A percentile compares a stretch with the other conserved stretches of the same genome.
Conservation (phyloP, 2,888 invertebrate species). For the Drosophila acutilabella region DNA sequence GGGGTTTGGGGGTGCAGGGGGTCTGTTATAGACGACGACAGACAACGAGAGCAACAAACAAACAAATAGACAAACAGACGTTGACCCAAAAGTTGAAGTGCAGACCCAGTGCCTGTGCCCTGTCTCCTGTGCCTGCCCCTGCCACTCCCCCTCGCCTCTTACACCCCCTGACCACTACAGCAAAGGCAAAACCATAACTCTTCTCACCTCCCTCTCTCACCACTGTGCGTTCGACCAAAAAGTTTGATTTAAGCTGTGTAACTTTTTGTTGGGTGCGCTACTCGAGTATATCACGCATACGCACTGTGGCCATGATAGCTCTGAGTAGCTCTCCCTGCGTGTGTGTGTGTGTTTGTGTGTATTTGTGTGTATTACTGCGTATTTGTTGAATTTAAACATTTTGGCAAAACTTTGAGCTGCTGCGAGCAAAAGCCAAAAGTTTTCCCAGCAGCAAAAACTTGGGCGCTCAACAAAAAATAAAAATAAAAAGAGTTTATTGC, state of each 20-base stretch:
- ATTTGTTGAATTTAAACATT: slow-evolving; percentile 78
- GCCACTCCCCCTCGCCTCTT: not conserved
- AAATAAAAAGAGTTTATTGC: slow-evolving; percentile 74
- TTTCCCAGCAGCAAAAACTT: slow-evolving; percentile 56
- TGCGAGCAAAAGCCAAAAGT: slow-evolving; percentile 77
- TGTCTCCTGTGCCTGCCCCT: slow-evolving; percentile 2
- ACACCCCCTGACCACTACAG: not conserved
- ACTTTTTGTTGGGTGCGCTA: slow-evolving; percentile 70
- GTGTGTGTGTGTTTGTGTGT: slow-evolving; percentile 14
- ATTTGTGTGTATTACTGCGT: slow-evolving; percentile 43
- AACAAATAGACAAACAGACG: slow-evolving; percentile 80
- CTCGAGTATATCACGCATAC: slow-evolving; percentile 77
- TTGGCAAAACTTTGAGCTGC: slow-evolving; percentile 65
- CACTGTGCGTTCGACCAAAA: slow-evolving; percentile 36
- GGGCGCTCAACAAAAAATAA: slow-evolving; percentile 49
- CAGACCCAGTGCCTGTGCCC: slow-evolving; percentile 47
- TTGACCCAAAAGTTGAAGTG: slow-evolving; percentile 81
- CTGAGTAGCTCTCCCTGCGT: slow-evolving; percentile 36
- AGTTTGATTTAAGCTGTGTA: slow-evolving; percentile 78
- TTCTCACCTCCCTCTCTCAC: not conserved
- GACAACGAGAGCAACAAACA: slow-evolving; percentile 77
- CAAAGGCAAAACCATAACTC: not conserved
- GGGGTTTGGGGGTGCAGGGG: not conserved
- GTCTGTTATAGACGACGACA: slow-evolving; percentile 48
- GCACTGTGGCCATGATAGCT: slow-evolving; percentile 71